Evolutionary conservation across 2,113 vertebrate species (phyloP).

Genomic region (Arenaria interpres): DNA sequence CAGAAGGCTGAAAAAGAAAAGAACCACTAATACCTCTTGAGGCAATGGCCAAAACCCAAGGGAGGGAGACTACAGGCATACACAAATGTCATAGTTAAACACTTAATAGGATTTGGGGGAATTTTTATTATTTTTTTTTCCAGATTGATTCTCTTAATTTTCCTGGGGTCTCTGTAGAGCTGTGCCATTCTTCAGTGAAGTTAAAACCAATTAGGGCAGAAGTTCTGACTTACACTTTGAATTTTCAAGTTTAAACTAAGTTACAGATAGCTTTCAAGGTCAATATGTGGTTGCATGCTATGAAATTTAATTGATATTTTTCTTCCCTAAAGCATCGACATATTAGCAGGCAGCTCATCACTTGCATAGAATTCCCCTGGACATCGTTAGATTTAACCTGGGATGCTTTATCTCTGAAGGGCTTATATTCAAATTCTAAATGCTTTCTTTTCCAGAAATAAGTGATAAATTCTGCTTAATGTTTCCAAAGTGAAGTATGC

Average conservation of each 20-base stretch:
- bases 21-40: neutral
- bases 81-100: neutral
- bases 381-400: conserved; percentile 66
- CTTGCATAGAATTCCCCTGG: conserved; percentile 54
- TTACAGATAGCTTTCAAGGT: conserved; percentile 65
- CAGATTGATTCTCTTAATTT: neutral
- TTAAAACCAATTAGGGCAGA: conserved; percentile 50
- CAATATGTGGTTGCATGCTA: conserved; percentile 41
- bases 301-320: conserved; percentile 72
- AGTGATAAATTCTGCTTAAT: neutral
- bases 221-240: conserved; percentile 26
- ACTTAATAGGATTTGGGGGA: conserved; percentile 7
- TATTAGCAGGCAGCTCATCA: conserved; percentile 58
- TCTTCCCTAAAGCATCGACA: conserved; percentile 51
- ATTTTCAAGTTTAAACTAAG: conserved; percentile 43
- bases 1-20: neutral
- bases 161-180: neutral
- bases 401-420: conserved; percentile 55
- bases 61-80: neutral
- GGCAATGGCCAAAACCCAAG: neutral
- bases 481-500: neutral
- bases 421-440: conserved; percentile 40
- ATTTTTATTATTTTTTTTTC: neutral
- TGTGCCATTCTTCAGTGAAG: neutral
- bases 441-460: neutral